Conservation (phyloP, 2,113 vertebrate genomes). For the Suricata suricatta region DNA sequence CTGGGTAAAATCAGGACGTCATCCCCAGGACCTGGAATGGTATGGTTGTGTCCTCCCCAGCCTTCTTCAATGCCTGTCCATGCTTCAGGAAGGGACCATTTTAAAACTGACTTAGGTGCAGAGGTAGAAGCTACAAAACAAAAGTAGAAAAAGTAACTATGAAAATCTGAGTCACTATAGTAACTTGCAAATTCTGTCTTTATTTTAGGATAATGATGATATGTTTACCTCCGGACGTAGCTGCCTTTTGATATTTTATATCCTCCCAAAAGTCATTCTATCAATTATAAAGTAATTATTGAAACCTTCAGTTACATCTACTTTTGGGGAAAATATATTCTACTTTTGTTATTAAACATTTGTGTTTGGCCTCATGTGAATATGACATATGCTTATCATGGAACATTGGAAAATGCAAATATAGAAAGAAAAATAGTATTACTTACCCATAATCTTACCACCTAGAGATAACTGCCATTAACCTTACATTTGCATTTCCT, state of each 20-base stretch:
- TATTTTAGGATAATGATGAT: not conserved
- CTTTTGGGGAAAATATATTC: not conserved
- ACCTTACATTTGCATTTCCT: conserved; percentile 47
- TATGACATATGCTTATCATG: not conserved
- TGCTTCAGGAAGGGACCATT: conserved; percentile 82
- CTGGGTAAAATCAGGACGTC: conserved; percentile 85
- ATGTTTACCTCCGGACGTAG: not conserved
- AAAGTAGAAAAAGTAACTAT: not conserved
- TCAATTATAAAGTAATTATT: not conserved
- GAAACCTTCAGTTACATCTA: not conserved
- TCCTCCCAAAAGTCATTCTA: not conserved
- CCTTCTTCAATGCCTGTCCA: conserved; percentile 81
- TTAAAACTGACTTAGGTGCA: conserved; percentile 63
- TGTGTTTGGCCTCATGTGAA: not conserved
- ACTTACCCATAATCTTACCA: not conserved
- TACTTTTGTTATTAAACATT: not conserved
- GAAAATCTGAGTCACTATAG: conserved; percentile 4
- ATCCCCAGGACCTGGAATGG: conserved; percentile 81
- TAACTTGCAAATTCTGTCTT: not conserved
- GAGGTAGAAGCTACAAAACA: conserved; percentile 73
- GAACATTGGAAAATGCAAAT: conserved; percentile 10
- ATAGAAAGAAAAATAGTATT: not conserved
- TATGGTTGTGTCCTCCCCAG: conserved; percentile 80
- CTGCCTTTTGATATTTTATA: not conserved
- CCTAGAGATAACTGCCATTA: not conserved